Conservation (phyloP, 2,113 vertebrate genomes). For the Columba livia region DNA sequence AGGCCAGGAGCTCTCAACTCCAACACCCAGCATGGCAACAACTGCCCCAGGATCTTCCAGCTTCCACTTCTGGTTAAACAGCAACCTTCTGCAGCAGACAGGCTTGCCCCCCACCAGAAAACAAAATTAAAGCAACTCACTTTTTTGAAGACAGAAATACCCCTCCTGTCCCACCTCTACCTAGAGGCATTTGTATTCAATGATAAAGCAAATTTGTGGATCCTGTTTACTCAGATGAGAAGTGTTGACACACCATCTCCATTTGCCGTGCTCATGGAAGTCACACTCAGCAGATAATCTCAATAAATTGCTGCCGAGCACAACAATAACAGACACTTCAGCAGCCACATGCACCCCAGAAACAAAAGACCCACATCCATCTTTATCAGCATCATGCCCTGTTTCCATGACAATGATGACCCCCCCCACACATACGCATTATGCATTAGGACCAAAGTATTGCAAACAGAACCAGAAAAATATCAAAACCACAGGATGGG, state of each 20-base stretch:
- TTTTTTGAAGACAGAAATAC: background rate
- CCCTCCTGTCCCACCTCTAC: background rate
- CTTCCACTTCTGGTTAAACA: background rate
- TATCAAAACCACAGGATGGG: background rate
- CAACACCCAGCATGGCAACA: background rate
- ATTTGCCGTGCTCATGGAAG: background rate
- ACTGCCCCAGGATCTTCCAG: background rate
- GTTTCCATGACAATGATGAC: background rate
- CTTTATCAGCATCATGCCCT: background rate
- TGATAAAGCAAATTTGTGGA: background rate
- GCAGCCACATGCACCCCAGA: background rate
- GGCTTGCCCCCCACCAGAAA: rapidly evolving
- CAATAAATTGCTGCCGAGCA: background rate
- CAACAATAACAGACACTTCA: background rate
- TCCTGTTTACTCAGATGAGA: background rate
- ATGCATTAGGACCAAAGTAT: background rate
- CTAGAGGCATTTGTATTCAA: background rate
- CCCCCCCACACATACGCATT: too few species aligned
- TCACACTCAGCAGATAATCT: background rate
- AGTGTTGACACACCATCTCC: background rate
- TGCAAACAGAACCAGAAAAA: background rate
- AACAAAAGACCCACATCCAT: background rate
- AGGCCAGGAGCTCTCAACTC: background rate
- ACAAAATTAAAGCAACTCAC: background rate
- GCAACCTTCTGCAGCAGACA: background rate